Evolutionary conservation across 2,888 invertebrate species (phyloP).

Genomic region (Halictus quadricinctus): DNA sequence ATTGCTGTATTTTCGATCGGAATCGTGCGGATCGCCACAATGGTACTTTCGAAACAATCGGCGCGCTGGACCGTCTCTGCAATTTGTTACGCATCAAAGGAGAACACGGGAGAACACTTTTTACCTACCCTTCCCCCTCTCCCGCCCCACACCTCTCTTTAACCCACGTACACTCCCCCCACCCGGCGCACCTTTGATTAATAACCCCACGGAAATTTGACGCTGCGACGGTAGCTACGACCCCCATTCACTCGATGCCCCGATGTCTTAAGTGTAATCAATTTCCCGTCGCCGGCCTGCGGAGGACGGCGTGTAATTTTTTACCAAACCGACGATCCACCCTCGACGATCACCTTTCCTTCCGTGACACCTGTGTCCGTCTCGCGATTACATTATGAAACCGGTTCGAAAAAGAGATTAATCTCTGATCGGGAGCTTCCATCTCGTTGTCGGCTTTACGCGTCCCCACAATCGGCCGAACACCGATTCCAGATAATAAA

Average conservation of each 20-base stretch:
- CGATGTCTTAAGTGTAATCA: conserved; percentile 61
- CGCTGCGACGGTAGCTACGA: conserved; percentile 29
- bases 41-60: conserved; percentile 2
- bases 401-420: conserved; percentile 1
- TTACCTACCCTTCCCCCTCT: not conserved
- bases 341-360: conserved; percentile 35
- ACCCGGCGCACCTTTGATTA: conserved; percentile 45
- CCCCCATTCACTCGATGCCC: conserved; percentile 34
- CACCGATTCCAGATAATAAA: not conserved
- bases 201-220: conserved; percentile 59
- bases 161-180: not conserved
- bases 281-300: conserved; percentile 58
- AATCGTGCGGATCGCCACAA: not conserved
- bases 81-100: conserved; percentile 26
- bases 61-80: not conserved
- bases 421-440: not conserved
- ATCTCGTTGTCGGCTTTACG: not conserved
- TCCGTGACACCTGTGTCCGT: conserved; percentile 45
- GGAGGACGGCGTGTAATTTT: conserved; percentile 62
- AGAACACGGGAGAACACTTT: not conserved
- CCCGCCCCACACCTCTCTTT: not conserved
- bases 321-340: conserved; percentile 45
- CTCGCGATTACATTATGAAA: conserved; percentile 25
- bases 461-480: not conserved
- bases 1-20: conserved; percentile 6